These are phyloP conservation scores for Pachydiplax longipennis DNA, from an alignment of 2,888 invertebrate species.

Conservation along the genomic window DNA sequence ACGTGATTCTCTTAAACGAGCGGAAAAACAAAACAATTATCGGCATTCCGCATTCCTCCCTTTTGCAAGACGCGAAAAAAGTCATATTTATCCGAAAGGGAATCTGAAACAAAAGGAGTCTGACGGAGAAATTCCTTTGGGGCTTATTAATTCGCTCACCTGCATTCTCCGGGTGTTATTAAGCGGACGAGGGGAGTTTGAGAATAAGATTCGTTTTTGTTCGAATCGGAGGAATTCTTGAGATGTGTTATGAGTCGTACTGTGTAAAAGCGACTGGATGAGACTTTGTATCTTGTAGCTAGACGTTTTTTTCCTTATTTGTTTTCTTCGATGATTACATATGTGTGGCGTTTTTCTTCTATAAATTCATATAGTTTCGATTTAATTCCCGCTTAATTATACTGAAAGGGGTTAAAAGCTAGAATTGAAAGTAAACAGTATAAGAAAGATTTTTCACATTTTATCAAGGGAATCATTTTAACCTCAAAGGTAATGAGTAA, in stretches of 20 bases:
- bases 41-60: neutral
- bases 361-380: too few species aligned
- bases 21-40: neutral
- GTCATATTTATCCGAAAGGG: neutral
- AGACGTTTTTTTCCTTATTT: too few species aligned
- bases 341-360: too few species aligned
- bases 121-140: neutral
- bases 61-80: neutral
- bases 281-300: too few species aligned
- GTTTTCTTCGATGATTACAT: too few species aligned
- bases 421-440: too few species aligned
- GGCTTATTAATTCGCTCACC: neutral
- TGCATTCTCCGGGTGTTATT: neutral
- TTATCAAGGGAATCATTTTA: too few species aligned
- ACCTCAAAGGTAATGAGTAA: too few species aligned
- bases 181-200: neutral
- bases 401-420: too few species aligned
- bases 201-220: neutral
- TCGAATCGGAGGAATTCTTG: neutral
- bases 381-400: too few species aligned
- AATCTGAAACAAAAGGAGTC: neutral
- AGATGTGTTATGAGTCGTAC: neutral
- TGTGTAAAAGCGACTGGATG: too few species aligned
- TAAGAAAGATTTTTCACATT: too few species aligned
- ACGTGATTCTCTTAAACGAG: neutral